Base-by-base conservation (phyloP, 2,113 vertebrate genomes). In the Poecilia latipinna region DNA sequence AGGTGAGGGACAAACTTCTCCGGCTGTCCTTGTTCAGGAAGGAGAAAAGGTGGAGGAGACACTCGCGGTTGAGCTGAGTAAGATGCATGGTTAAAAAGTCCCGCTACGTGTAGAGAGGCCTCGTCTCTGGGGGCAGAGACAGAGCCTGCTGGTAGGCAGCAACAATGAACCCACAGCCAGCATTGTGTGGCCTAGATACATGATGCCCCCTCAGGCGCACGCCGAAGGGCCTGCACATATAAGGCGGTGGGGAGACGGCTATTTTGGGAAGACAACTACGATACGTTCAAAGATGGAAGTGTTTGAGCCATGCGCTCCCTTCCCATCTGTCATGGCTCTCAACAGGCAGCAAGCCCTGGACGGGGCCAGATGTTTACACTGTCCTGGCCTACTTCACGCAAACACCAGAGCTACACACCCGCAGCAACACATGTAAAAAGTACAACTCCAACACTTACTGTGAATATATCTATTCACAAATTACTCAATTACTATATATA, bases 11-110 rank as follows among this genome's bases (percentile, higher is more conserved):
- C 42, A 98, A 84, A 68, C 70, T 95, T 85, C 78, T 95, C 51
- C 97, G 94, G 82, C 94, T 96, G 74, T 96, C 95, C 81, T 96
- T 97, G 92, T 99, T 96, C 93, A 99, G 90, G 88, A 97, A 98
- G 65, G 97, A 97, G 83, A 98, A 98, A 37, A 99, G 88, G 93
- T 98, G 96, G 26, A 99, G 86, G 69, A 98, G 95, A 85, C 97
- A 98, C 70, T 99, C 97, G 1, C 65, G 86, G 84, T 97, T 96
- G 68, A 99, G 96, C 88, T 96, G 93, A 4, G 92, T 96, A 65
- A 98, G 91, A 39, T 94, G 95, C 97, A 98, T 98, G 39, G 39
- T 0, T 11, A 72, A 69, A 37, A 26, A 1, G 69, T 78, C 51
- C 66, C 31, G 10, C 77, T 57, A 66, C 67, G 33, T 67, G 61